Evolutionary conservation across 2,113 vertebrate species (phyloP), one percentile per base, ranked within the genome.

Genomic region (Gopherus flavomarginatus): DNA sequence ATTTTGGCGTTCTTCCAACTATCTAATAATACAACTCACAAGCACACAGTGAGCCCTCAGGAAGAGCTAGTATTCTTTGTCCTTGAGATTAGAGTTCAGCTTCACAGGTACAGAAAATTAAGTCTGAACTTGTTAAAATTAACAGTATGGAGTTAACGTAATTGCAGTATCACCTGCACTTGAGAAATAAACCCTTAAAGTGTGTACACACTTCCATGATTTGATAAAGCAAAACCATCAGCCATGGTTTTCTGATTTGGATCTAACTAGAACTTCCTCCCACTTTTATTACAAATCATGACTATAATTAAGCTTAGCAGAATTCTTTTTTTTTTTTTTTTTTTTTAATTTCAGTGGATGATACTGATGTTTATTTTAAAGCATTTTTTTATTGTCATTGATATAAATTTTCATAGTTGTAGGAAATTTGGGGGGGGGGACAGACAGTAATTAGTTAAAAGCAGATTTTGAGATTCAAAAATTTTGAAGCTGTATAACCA

Each of bases 51-150:
- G 24, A 38, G 47, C 26, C 13, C 50, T 31, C 75, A 52, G 12
- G 27, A 97, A 85, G 44, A 95, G 77, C 38, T 88, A 29, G 12
- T 83, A 53, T 93, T 94, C 87, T 92, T 83, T 75, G 50, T 72
- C 84, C 77, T 87, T 81, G 72, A 81, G 50, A 89, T 57, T 29
- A 80, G 89, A 83, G 1, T 78, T 93, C 65, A 62, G 87, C 44
- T 77, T 65, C 81, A 83, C 54, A 1, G 5, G 86, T 83, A 93
- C 24, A 65, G 89, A 90, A 87, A 47, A 52, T 84, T 85, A 94
- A 92, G 35, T 62, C n/a, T 17, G 69, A 85, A 81, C 82, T 87
- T 77, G 86, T 57, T 96, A 47, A 81, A 95, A 69, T 81, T 93
- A 95, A 93, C 31, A 82, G 95, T 26, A 56, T 24, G 65, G 82